These are phyloP conservation scores for Morone chrysops DNA, from an alignment of 2,113 vertebrate genomes.

Conservation along the genomic window DNA sequence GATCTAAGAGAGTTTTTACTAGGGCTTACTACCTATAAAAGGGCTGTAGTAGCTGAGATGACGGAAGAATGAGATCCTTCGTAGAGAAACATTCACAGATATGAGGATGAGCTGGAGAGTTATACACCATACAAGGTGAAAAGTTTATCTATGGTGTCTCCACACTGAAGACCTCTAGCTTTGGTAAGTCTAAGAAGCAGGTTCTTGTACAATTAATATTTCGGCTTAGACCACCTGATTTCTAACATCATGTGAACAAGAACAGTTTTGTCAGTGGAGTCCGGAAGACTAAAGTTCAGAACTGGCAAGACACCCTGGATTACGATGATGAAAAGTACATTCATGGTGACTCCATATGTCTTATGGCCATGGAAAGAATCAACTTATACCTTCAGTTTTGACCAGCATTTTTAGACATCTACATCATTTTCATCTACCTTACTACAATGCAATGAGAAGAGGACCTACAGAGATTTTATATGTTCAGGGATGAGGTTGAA, in stretches of 20 bases:
- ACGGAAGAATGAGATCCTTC: background rate
- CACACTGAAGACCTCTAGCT: background rate
- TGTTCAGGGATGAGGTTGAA: background rate
- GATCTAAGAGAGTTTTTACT: background rate
- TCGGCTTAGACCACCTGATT: too few relatives aligned
- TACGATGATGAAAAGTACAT: background rate
- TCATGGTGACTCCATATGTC: too few relatives aligned
- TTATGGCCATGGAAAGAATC: too few relatives aligned
- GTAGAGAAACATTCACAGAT: background rate
- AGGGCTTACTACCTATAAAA: background rate
- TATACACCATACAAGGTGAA: background rate
- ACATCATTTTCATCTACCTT: background rate
- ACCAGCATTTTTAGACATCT: background rate
- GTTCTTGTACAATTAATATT: background rate
- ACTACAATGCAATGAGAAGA: background rate
- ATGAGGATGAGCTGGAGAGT: background rate
- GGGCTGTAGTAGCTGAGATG: background rate
- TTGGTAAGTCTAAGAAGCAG: background rate
- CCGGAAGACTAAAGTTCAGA: too few relatives aligned
- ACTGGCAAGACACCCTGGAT: background rate
- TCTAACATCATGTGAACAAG: background rate
- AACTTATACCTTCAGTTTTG: too few relatives aligned
- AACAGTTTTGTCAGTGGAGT: background rate
- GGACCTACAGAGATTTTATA: background rate
- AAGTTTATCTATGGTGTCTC: background rate